Percentiles rank a stretch among this genome's conserved stretches.
phyloP scores from a whole-genome alignment of 2,113 vertebrate species.

The Chaetodon auriga region DNA sequence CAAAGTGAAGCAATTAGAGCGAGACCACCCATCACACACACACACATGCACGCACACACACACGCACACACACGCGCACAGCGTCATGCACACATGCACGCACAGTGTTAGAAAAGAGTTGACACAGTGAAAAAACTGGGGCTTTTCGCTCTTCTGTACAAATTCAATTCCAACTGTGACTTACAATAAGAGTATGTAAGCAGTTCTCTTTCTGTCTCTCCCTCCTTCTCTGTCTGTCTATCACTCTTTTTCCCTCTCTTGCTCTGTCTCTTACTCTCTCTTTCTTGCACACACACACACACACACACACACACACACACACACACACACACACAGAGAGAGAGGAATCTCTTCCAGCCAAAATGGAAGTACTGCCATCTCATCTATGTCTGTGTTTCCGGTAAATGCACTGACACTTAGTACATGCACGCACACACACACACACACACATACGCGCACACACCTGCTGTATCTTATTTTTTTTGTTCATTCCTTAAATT shows the following conservation, averaged over 20 bases:
- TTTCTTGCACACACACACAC: background rate
- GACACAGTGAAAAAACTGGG: slow-evolving; percentile 57
- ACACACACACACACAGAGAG: background rate
- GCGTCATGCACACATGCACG: background rate
- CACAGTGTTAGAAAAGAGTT: slow-evolving; percentile 42
- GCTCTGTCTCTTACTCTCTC: background rate
- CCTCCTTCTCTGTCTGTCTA: slow-evolving; percentile 25
- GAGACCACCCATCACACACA: slow-evolving; percentile 57
- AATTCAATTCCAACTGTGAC: slow-evolving; percentile 64
- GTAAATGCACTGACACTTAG: slow-evolving; percentile 47
- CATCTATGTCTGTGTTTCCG: slow-evolving; percentile 28
- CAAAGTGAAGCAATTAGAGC: slow-evolving; percentile 61
- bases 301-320: background rate
- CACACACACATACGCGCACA: slow-evolving; percentile 3
- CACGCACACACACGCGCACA: background rate
- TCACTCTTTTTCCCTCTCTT: background rate
- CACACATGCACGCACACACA: slow-evolving; percentile 5
- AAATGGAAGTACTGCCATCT: slow-evolving; percentile 29
- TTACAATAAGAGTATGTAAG: slow-evolving; percentile 62
- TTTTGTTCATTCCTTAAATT: slow-evolving; percentile 57
- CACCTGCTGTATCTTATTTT: slow-evolving; percentile 34
- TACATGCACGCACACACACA: background rate
- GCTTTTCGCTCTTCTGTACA: slow-evolving; percentile 61
- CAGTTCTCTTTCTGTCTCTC: slow-evolving; percentile 49
- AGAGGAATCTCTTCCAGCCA: slow-evolving; percentile 14